These are phyloP conservation scores for Tetranychus truncatus DNA, from an alignment of 2,888 invertebrate species.

Conservation along the genomic window DNA sequence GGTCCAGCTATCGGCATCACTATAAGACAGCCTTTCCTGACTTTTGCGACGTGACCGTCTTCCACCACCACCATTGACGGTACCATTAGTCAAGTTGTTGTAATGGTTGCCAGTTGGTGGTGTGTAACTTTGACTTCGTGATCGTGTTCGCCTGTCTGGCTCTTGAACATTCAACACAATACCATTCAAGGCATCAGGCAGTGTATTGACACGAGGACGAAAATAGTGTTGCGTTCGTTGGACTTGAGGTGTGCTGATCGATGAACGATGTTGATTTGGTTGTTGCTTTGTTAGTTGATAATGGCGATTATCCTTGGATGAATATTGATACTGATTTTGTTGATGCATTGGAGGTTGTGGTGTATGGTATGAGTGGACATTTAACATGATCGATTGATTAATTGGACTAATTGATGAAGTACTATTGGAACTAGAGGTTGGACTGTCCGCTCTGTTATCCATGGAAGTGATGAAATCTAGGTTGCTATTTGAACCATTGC, in stretches of 20 bases:
- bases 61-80: neutral
- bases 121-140: conserved; percentile 10
- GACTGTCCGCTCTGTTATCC: neutral
- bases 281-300: neutral
- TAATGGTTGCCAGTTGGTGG: neutral
- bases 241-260: neutral
- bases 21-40: neutral
- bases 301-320: neutral
- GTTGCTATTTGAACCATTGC: neutral
- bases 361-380: neutral
- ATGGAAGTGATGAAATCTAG: neutral
- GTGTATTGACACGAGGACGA: conserved; percentile 7
- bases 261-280: neutral
- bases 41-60: neutral
- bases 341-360: neutral
- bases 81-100: neutral
- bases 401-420: neutral
- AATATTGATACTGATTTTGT: neutral
- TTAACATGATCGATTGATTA: neutral
- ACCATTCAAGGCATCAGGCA: conserved; percentile 1
- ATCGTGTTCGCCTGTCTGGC: neutral
- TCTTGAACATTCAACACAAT: conserved; percentile 5
- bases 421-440: neutral
- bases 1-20: conserved; percentile 3
- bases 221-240: neutral